Percentiles rank a stretch among this genome's conserved stretches.
Conservation (phyloP, 2,888 invertebrate species). For the Drosophila niveifrons region DNA sequence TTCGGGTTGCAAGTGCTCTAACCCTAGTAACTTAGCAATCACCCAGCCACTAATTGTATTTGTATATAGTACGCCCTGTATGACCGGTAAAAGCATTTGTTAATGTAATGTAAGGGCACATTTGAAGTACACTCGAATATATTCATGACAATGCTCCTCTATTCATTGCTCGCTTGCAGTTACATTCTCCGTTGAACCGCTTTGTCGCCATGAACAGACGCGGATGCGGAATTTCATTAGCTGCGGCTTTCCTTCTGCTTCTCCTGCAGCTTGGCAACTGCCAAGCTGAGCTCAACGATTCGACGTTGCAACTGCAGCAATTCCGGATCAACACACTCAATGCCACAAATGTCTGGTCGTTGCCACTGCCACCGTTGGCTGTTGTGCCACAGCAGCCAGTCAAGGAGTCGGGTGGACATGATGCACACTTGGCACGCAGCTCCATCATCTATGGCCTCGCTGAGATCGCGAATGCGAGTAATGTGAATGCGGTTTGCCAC, state of each 20-base stretch:
- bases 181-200: constrained; percentile 22
- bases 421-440: constrained; percentile 64
- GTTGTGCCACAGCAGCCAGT: not conserved
- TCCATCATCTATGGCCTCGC: constrained; percentile 84
- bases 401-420: constrained; percentile 29
- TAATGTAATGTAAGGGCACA: constrained; percentile 41
- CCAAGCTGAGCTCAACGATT: constrained; percentile 32
- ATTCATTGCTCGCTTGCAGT: constrained; percentile 27
- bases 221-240: constrained; percentile 37
- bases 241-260: constrained; percentile 12
- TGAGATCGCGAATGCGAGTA: constrained; percentile 78
- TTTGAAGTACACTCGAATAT: constrained; percentile 28
- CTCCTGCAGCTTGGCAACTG: constrained; percentile 8
- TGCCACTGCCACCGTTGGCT: not conserved
- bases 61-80: constrained; percentile 21
- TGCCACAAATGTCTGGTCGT: constrained; percentile 37
- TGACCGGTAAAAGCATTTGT: constrained; percentile 27
- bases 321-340: constrained; percentile 25
- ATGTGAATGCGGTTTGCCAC: constrained; percentile 82
- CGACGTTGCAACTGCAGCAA: constrained; percentile 33
- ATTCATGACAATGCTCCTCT: constrained; percentile 21
- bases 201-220: constrained; percentile 33
- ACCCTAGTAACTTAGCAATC: constrained; percentile 3
- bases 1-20: constrained; percentile 31
- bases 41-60: constrained; percentile 54